Base-by-base conservation (phyloP, 2,888 invertebrate genomes). In the Drosophila ezoana region DNA sequence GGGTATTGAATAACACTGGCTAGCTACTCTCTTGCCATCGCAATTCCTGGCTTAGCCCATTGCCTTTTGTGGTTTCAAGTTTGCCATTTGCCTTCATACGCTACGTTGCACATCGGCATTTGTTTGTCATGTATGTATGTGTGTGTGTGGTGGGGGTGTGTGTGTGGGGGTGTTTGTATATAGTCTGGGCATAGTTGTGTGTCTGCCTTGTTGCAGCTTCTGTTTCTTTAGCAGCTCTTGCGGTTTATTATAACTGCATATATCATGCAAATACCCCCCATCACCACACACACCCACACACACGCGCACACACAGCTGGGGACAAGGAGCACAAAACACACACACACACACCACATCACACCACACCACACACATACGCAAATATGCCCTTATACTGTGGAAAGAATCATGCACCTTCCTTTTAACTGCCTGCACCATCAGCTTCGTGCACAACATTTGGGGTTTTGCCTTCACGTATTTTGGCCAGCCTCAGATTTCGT, bases 231-330 rank as follows among this genome's bases (percentile, higher is more conserved):
- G 72, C 74, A 76, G 81, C 81, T 89, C 81, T 80, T 85, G 87
- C 68, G 84, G 84, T 89, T 84, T 87, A 83, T 87, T 89, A 84
- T 87, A 87, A 80, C 81, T 89, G 74, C 76, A 85, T 89, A 83
- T 81, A 87, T 89, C 89, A 89, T 79, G 72, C 81, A 86, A 80
- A 86, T 74, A 74, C 56, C 51, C 51, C 54, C 8, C 32, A 51
- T 60, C 44, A 37, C 54, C 60, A 66, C 63, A 51, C 56, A 14
- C 37, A n/a, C 48, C 4, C 13, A 11, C 16, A 43, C 28, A 14
- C 16, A 45, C 3, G 11, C n/a, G 37, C 1, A 28, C 20, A 45
- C 20, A 57, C n/a, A 43, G 28, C 33, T 18, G 28, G 28, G 11
- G 41, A 63, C n/a, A 37, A 37, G 23, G 18, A 35, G n/a, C 45